Base-by-base conservation (phyloP, 1,140 invertebrate genomes). In the Harpegnathos saltator region DNA sequence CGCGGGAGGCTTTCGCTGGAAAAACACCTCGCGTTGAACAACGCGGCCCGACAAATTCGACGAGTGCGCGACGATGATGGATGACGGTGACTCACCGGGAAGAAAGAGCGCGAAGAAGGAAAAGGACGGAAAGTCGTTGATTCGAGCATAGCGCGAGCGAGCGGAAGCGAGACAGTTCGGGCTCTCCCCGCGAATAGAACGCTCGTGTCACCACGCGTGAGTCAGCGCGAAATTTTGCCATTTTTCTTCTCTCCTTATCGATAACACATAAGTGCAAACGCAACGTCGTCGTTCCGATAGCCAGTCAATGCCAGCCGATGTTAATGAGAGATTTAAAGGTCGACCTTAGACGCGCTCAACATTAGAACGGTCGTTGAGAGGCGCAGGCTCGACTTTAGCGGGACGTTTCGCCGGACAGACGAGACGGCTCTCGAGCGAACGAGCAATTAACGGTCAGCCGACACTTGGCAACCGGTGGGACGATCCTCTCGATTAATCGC, bases 141-240 rank as follows among this genome's bases (percentile, higher is more conserved):
- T 90, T 92, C 91, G 91, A 89, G 89, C 26, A 66, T 62, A 61
- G 87, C 85, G 89, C 91, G 91, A 91, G 80, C 82, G 66, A 61
- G 87, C 85, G 89, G 91, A 91, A 91, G 80, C 82, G 65, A 22
- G 29, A 58, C 48, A 48, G 54, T 73, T 74, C 11, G 22, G 17
- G n/a, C n/a, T n/a, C n/a, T n/a, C n/a, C n/a, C n/a, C n/a, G n/a
- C n/a, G n/a, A n/a, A n/a, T n/a, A n/a, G n/a, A n/a, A n/a, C n/a
- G n/a, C n/a, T n/a, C n/a, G n/a, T n/a, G n/a, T n/a, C n/a, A n/a
- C n/a, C n/a, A n/a, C n/a, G n/a, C n/a, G n/a, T n/a, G n/a, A n/a
- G n/a, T n/a, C n/a, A 59, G 7, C 71, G 59, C 62, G 74, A 62
- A 56, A 63, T 72, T 72, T 63, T 61, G 19, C 26, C 59, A 15